Base-by-base conservation (phyloP, 2,113 vertebrate genomes). In the Plecotus auritus region DNA sequence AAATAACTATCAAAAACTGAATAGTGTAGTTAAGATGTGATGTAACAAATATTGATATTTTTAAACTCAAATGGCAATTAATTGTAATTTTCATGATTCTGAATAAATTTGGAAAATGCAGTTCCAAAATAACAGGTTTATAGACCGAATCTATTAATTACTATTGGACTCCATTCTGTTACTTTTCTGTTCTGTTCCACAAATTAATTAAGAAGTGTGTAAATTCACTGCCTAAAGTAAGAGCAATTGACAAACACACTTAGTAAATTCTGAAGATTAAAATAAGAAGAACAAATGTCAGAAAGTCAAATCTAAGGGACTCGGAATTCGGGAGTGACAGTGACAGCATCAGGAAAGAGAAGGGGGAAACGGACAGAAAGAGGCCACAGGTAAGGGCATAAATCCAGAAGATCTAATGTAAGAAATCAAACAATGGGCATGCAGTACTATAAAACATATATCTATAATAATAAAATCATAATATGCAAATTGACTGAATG, bases 301-400 rank as follows among this genome's bases (percentile, higher is more conserved):
- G 30, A 45, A 84, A 45, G 26, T 51, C 0, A 84, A 32, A 69
- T 30, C 26, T 3, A 73, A 81, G 9, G 16, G 30, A 67, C 32
- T 64, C 0, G 5, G 8, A 16, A 40, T 80, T 23, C 26, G 37
- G 3, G 54, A 51, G 1, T 73, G 16, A 81, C 9, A 42, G n/a
- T 18, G n/a, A 77, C 26, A 35, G 18, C 9, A 42, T 88, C 12
- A 64, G 20, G 47, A 42, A 64, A 51, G 16, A 35, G 35, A 67
- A 23, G 10, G 64, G 20, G 84, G 4, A 22, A n/a, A 67, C 40
- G 8, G 10, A 88, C 30, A 70, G 13, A 28, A 22, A 30, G 3
- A 35, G 9, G 12, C 4, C 17, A 12, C 4, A 66, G 12, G 4
- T 30, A 35, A 69, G 8, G 1, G 2, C 26, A 49, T 0, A 32